These are phyloP conservation scores for Drosophila trapezifrons DNA, from an alignment of 1,140 invertebrate genomes.

Conservation along the genomic window DNA sequence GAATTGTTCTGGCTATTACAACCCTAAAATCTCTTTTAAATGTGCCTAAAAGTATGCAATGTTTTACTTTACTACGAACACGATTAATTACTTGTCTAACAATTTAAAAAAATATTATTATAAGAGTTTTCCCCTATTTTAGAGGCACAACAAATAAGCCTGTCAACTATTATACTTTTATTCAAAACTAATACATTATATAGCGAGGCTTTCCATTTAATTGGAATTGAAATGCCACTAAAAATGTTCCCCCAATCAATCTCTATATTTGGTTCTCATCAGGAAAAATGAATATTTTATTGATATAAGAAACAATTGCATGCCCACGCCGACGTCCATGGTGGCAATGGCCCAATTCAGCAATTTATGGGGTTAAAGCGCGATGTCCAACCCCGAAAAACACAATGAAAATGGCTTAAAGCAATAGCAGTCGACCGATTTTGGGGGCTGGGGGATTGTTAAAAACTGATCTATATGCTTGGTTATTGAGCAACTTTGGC, in stretches of 20 bases:
- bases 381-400: background rate
- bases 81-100: background rate
- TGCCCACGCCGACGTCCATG: background rate
- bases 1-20: background rate
- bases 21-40: too few species aligned
- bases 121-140: background rate
- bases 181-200: too few species aligned
- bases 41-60: background rate
- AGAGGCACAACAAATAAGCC: background rate
- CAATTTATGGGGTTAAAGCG: constrained; percentile 43
- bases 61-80: too few species aligned
- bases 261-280: background rate
- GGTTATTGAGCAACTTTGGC: constrained; percentile 69
- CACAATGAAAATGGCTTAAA: constrained; percentile 22
- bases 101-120: too few species aligned
- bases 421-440: constrained; percentile 22
- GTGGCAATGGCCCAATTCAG: constrained; percentile 13
- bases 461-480: constrained; percentile 73
- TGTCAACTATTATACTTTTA: background rate
- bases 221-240: background rate
- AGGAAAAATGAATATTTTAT: constrained; percentile 6
- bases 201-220: background rate
- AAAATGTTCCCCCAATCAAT: background rate
- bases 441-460: constrained; percentile 35
- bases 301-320: constrained; percentile 7